Evolutionary conservation across 2,888 invertebrate genomes (phyloP), one percentile per base, ranked within the genome.

Genomic region (Dione vanillae): DNA sequence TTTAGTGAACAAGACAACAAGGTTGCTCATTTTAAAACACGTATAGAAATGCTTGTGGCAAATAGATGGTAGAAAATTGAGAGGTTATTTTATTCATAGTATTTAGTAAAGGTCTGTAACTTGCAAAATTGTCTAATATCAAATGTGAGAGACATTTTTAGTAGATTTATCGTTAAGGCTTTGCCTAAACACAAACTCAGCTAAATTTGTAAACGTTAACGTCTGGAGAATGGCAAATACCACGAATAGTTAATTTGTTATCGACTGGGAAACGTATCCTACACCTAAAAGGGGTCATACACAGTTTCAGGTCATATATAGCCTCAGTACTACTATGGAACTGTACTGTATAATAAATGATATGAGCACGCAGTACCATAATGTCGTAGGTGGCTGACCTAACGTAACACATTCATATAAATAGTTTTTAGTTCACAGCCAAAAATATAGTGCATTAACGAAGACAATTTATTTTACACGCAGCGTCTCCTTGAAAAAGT

Each of bases 181-280:
- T 14, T 52, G 20, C 14, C 14, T 7, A 40, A 56, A 37, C 37
- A 16, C 37, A 40, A 56, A 56, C 16, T 16, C 6, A 12, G 37
- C 16, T 56, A 56, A 40, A 56, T 56, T 0, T 19, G 7, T 40
- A 56, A 40, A 0, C 11, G 16, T 56, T 56, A 16, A 56, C 16
- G 37, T 16, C 37, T 56, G 37, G 37, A 56, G 11, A 16, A 16
- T 54, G 16, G 56, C 37, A 56, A 56, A 56, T 56, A 37, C 40
- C 56, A 56, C n/a, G 40, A 40, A 40, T 40, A 0, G 56, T 40
- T 40, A 56, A 56, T 56, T 56, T 56, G 37, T 40, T 56, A 56
- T 56, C 40, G 56, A 56, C 56, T n/a, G 14, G 16, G 37, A 56
- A 56, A 56, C n/a, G 16, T 40, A 56, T 11, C n/a, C 10, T 40